Evolutionary conservation across 1,140 invertebrate genomes (phyloP).

Genomic region (Drosophila repletoides): DNA sequence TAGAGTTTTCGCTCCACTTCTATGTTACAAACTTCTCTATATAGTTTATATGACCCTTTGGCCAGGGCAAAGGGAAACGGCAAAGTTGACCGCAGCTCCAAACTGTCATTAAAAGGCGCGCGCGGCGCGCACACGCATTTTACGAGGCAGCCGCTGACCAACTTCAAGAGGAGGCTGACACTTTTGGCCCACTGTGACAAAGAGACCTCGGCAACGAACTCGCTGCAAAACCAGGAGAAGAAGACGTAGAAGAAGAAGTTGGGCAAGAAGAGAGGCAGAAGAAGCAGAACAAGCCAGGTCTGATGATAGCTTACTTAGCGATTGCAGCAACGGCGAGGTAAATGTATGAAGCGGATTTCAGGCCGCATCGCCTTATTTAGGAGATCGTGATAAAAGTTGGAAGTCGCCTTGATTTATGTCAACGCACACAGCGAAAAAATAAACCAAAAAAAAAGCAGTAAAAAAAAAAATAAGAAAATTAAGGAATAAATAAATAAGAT

Average conservation of each 20-base stretch:
- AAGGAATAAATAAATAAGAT: not conserved
- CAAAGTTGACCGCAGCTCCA: conserved; percentile 41
- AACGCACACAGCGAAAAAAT: conserved; percentile 54
- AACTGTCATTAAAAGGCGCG: conserved; percentile 78
- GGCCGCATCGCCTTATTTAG: conserved; percentile 80
- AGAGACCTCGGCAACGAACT: conserved; percentile 9
- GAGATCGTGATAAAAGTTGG: conserved; percentile 82
- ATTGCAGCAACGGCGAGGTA: conserved; percentile 64
- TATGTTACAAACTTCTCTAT: not conserved
- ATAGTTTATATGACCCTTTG: not conserved
- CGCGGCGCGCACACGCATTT: conserved; percentile 80
- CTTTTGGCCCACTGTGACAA: conserved; percentile 59
- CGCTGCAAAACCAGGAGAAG: no score
- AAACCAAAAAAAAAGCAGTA: not conserved
- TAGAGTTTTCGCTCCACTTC: not conserved
- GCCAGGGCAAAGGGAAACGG: conserved; percentile 24
- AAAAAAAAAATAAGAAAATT: conserved; percentile 7
- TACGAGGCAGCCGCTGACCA: conserved; percentile 57
- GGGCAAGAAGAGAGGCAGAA: not conserved
- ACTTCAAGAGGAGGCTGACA: conserved; percentile 16
- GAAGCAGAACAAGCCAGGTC: conserved; percentile 21
- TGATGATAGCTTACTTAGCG: conserved; percentile 82
- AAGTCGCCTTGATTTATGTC: conserved; percentile 82
- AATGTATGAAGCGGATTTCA: conserved; percentile 76
- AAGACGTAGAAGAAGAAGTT: no score